A percentile compares a stretch with the other conserved stretches of the same genome.
phyloP scores from a whole-genome alignment of 2,797 vertebrate species.

The Petrocephalus schoutedeni region DNA sequence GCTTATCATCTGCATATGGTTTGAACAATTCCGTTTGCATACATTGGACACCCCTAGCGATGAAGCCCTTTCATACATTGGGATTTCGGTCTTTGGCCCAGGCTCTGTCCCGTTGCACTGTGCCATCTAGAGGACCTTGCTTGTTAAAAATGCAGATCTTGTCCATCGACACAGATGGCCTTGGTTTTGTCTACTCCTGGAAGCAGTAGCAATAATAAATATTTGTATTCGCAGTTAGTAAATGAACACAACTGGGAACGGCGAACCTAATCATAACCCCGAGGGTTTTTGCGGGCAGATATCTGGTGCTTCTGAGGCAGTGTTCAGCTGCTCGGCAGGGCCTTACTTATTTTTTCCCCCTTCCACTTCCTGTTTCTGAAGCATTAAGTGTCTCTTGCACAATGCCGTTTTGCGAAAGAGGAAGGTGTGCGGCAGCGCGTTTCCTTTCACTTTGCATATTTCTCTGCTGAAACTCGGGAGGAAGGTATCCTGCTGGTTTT shows the following conservation, averaged over 20 bases:
- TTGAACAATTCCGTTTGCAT: background rate
- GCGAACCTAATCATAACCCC: background rate
- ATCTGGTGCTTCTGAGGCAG: background rate
- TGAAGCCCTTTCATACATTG: background rate
- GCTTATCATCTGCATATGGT: background rate
- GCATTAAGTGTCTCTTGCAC: background rate
- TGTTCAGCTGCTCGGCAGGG: background rate
- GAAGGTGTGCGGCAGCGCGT: background rate
- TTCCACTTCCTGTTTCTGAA: background rate
- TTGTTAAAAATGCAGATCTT: background rate
- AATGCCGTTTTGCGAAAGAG: background rate
- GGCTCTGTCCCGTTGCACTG: background rate
- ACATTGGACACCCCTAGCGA: background rate
- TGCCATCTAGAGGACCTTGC: background rate
- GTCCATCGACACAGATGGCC: background rate
- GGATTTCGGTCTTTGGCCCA: background rate
- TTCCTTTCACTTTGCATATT: slow-evolving; percentile 16
- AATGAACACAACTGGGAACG: background rate
- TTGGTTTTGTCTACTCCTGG: background rate
- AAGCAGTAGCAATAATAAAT: background rate
- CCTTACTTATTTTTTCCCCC: background rate
- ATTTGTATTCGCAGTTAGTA: background rate
- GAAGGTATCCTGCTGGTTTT: background rate
- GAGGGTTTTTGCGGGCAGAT: background rate
- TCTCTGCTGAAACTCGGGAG: background rate